Evolutionary conservation across 2,888 invertebrate genomes (phyloP).

Genomic region (Xestobium rufovillosum): DNA sequence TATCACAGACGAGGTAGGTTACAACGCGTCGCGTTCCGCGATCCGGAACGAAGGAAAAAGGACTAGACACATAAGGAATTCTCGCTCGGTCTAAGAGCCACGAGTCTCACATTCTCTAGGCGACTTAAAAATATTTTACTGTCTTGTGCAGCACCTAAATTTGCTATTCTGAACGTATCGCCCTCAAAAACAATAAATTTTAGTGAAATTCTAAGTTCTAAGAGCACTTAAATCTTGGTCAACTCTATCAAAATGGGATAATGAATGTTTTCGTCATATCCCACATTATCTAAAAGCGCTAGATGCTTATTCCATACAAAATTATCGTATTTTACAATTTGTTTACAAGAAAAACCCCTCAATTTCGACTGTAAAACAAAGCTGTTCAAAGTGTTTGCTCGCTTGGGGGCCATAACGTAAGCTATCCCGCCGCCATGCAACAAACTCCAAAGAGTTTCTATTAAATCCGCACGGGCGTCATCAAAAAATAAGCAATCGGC

Average conservation of each 20-base stretch:
- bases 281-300: constrained; percentile 50
- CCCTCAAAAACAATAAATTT: no score
- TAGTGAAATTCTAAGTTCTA: constrained; percentile 26
- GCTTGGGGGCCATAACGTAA: constrained; percentile 67
- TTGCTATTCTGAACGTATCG: no score
- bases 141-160: no score
- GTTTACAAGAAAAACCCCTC: constrained; percentile 52
- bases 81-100: no score
- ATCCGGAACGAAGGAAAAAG: no score
- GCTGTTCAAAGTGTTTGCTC: constrained; percentile 62
- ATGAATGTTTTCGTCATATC: constrained; percentile 63
- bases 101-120: no score
- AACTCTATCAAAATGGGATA: constrained; percentile 62
- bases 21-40: no score
- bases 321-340: constrained; percentile 55
- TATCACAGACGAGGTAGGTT: constrained; percentile 45
- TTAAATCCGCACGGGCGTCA: constrained; percentile 58
- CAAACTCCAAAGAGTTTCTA: constrained; percentile 59
- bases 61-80: constrained; percentile 36
- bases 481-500: constrained; percentile 78
- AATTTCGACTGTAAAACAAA: constrained; percentile 57
- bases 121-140: no score
- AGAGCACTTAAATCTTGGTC: constrained; percentile 46
- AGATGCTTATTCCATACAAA: constrained; percentile 62
- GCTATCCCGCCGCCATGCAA: constrained; percentile 56